These are phyloP conservation scores for Thalpophila matura DNA, from an alignment of 2,888 invertebrate genomes.

Conservation along the genomic window DNA sequence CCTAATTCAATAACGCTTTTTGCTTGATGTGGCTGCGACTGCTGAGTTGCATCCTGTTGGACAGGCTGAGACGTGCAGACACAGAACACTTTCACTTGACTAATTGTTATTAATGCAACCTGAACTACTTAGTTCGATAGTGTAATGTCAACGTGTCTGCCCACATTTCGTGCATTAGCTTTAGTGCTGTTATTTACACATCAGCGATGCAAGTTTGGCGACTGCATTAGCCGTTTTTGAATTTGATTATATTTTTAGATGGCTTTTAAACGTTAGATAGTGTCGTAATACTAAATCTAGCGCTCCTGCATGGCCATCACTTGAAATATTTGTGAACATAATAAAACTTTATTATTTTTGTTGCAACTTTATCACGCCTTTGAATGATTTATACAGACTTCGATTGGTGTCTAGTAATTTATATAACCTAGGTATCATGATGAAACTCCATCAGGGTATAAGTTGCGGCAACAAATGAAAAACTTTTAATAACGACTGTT, in stretches of 20 bases:
- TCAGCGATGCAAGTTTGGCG: conserved; percentile 67
- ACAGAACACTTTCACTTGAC: conserved; percentile 82
- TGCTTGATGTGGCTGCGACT: conserved; percentile 73
- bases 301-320: conserved; percentile 29
- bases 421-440: conserved; percentile 43
- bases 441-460: conserved; percentile 39
- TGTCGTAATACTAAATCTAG: conserved; percentile 62
- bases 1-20: conserved; percentile 87
- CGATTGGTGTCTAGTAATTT: conserved; percentile 48
- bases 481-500: conserved; percentile 53
- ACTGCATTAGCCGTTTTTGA: conserved; percentile 81
- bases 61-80: conserved; percentile 73
- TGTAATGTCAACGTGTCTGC: conserved; percentile 86
- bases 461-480: conserved; percentile 51
- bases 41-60: conserved; percentile 76
- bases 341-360: conserved; percentile 48
- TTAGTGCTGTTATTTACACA: conserved; percentile 76
- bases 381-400: conserved; percentile 50
- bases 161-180: conserved; percentile 76
- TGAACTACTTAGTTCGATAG: conserved; percentile 77
- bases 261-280: conserved; percentile 58
- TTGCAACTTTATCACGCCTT: conserved; percentile 37
- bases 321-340: conserved; percentile 40
- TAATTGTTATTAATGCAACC: conserved; percentile 83
- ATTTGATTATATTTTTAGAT: conserved; percentile 75